Evolutionary conservation across 92 coral and sea anemone genomes (phyloP), one percentile per base, ranked within the genome.

Genomic region (Bergia sp.): DNA sequence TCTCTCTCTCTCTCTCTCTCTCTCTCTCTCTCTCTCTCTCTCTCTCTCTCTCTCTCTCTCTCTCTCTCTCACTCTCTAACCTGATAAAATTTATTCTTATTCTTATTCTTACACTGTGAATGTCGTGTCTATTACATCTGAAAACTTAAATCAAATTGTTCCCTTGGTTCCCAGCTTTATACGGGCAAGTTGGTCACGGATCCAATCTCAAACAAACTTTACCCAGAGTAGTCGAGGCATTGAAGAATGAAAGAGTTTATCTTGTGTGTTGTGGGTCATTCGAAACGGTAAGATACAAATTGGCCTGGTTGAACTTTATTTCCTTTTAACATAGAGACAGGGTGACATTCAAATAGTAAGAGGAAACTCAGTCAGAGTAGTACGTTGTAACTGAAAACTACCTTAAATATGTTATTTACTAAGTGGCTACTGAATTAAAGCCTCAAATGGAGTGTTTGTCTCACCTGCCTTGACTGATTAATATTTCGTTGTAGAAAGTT

Each of bases 241-340:
- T 97, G 41, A 89, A 90, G 86, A 64, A 95, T n/a, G 94, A 97
- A 82, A 91, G 85, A 77, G 91, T 94, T 47, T 96, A 94, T 71
- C 89, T 94, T 81, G 76, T 97, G 43, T 94, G 99, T 85, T 97
- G 99, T 89, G 99, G 99, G 9, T 95, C 99, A 6, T 97, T 97
- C 91, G 99, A 95, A 85, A 95, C 99, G 88, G 99, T 95, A 86
- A 88, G 96, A 86, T n/a, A 37, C n/a, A 15, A 2, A 65, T 6
- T 53, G 7, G 23, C 49, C 4, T 23, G 4, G 11, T 43, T 42
- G 8, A n/a, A 20, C 39, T 69, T 64, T 8, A 21, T 39, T 39
- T 44, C 18, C 45, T 57, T 37, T 13, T 42, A 85, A 2, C 4
- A 37, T 18, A 72, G 21, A 11, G 40, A 10, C 71, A n/a, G 40